Conservation (phyloP, 2,797 vertebrate species). For the Brachyrhaphis roseni region DNA sequence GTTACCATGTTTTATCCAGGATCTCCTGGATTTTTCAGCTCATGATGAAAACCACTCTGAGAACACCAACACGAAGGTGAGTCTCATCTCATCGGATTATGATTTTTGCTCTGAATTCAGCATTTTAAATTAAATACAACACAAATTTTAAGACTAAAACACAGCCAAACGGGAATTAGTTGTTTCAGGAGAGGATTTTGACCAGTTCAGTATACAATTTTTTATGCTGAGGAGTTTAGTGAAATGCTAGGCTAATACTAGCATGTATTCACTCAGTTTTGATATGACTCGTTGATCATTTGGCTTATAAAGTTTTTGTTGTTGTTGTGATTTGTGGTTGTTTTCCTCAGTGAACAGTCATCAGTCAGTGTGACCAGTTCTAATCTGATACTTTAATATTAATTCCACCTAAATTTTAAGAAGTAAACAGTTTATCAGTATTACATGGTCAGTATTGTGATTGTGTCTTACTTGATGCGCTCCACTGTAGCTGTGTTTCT, state of each 20-base stretch:
- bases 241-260: background rate
- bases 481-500: no score
- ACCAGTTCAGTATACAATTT: background rate
- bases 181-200: background rate
- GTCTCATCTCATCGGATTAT: background rate
- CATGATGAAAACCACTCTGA: slow-evolving; percentile 44
- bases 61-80: slow-evolving; percentile 51
- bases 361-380: no score
- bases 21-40: slow-evolving; percentile 50
- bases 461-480: no score
- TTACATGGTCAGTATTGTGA: no score
- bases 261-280: background rate
- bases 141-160: background rate
- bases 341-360: no score
- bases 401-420: no score
- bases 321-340: no score
- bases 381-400: no score
- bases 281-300: background rate
- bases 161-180: background rate
- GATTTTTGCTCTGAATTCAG: background rate
- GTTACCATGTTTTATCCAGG: slow-evolving; percentile 28
- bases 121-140: background rate
- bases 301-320: background rate
- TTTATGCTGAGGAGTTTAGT: background rate
- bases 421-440: no score